Percentiles rank a stretch among this genome's conserved stretches.
Conservation (phyloP, 2,797 vertebrate genomes). For the Zonotrichia albicollis region DNA sequence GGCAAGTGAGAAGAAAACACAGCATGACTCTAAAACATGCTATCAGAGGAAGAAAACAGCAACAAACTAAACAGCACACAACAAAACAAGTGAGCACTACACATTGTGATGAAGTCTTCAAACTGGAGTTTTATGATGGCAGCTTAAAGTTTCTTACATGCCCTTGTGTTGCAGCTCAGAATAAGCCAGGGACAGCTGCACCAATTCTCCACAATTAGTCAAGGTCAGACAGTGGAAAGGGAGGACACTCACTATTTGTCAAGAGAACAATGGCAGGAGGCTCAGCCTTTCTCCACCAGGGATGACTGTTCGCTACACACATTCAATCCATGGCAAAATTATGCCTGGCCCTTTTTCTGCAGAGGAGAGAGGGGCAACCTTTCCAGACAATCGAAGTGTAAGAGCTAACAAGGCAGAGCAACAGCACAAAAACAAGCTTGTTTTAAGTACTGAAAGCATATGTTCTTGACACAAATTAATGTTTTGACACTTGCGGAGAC, state of each 20-base stretch:
- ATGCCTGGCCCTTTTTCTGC: conserved; percentile 56
- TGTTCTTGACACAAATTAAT: conserved; percentile 67
- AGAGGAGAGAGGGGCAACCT: conserved; percentile 34
- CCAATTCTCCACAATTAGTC: conserved; percentile 80
- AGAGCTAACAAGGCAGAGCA: conserved; percentile 57
- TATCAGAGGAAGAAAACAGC: neutral
- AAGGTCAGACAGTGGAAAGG: conserved; percentile 78
- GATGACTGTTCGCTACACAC: conserved; percentile 23
- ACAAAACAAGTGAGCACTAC: neutral
- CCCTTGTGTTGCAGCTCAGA: conserved; percentile 38
- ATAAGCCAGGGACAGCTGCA: conserved; percentile 76
- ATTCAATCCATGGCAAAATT: conserved; percentile 52
- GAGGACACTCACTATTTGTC: conserved; percentile 80
- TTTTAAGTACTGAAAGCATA: conserved; percentile 73
- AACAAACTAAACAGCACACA: neutral
- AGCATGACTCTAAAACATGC: conserved; percentile 1
- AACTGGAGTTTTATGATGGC: conserved; percentile 60
- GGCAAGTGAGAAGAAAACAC: neutral
- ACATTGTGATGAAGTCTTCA: conserved; percentile 78
- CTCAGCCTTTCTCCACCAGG: conserved; percentile 53
- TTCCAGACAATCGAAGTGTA: conserved; percentile 49
- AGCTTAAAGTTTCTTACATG: conserved; percentile 65
- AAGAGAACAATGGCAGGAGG: conserved; percentile 73
- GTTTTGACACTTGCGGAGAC: conserved; percentile 23
- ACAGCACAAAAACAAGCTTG: conserved; percentile 69